Base-by-base conservation (phyloP, 2,797 vertebrate species). In the Champsocephalus gunnari region DNA sequence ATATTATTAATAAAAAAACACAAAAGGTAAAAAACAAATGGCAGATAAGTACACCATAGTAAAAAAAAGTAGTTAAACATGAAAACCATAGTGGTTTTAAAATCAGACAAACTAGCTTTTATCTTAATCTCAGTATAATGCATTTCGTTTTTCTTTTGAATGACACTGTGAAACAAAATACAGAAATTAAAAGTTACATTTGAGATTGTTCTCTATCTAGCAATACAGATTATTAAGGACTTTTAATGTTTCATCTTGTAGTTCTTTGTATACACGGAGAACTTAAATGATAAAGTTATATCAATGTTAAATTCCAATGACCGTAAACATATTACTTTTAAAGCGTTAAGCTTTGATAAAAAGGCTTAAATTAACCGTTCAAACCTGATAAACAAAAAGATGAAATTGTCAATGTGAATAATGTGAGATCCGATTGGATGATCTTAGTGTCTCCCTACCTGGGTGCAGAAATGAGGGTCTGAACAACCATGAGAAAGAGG, bases 401-500 rank as follows among this genome's bases (percentile, higher is more conserved):
- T 9, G 34, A 38, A 38, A 38, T 38, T 38, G 34, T 38, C 34
- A 28, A 51, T 24, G 10, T 17, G 21, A 10, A 57, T 10, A 38
- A 12, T 38, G 14, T 67, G 61, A 57, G 32, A 8, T 54, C 21
- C 11, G 19, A 24, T 12, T 34, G 34, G 1, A 16, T 7, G 45
- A 1, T 10, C 34, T 32, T 14, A 9, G 1, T 17, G 7, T 80
- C 12, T 50, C 49, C 73, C 65, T 85, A 93, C 93, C 94, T 94
- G 53, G 93, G 94, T 0, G 87, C 87, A 38, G 92, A 86, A 75
- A 95, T 88, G 43, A 95, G 75, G 0, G 87, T 73, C 84, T 95
- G 95, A 14, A 88, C 89, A 47, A 90, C 91, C 87, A 95, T 92
- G 65, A 95, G 90, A 49, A 95, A 94, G 58, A 95, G 86, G 50